Evolutionary conservation across 1,140 invertebrate species (phyloP).

Genomic region (Anastatus disparis): DNA sequence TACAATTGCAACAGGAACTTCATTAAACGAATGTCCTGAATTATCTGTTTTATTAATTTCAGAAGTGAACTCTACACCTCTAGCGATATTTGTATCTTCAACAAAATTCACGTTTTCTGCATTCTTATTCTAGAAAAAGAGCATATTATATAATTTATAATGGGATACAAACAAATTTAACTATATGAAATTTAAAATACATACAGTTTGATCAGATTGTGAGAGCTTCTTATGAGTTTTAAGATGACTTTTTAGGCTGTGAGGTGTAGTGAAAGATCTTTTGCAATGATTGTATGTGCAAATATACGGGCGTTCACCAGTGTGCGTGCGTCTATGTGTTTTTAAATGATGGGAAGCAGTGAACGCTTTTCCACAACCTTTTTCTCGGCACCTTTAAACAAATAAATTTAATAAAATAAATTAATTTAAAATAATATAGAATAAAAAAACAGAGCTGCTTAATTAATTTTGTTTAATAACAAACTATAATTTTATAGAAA

Average conservation of each 20-base stretch:
- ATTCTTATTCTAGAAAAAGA: slow-evolving; percentile 30
- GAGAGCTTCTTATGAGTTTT: slow-evolving; percentile 68
- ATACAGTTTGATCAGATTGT: slow-evolving; percentile 50
- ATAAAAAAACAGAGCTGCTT: too few relatives aligned
- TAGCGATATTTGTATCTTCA: slow-evolving; percentile 38
- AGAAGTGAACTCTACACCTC: slow-evolving; percentile 29
- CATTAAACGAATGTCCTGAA: slow-evolving; percentile 33
- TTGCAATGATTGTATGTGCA: slow-evolving; percentile 79
- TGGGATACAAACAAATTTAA: background rate
- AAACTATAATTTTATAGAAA: too few relatives aligned
- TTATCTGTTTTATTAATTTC: slow-evolving; percentile 45
- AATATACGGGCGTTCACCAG: slow-evolving; percentile 81
- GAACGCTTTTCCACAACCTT: slow-evolving; percentile 91
- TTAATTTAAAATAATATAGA: too few relatives aligned
- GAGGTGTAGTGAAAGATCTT: slow-evolving; percentile 82
- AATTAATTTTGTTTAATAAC: too few relatives aligned
- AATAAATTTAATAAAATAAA: background rate
- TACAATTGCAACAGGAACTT: slow-evolving; percentile 38
- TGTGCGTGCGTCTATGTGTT: slow-evolving; percentile 75
- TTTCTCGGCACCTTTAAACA: slow-evolving; percentile 76
- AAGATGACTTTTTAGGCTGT: slow-evolving; percentile 83
- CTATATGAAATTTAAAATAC: slow-evolving; percentile 32
- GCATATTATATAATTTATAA: slow-evolving; percentile 10
- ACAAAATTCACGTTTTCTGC: slow-evolving; percentile 20
- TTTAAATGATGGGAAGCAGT: slow-evolving; percentile 94